Evolutionary conservation across 2,888 invertebrate species (phyloP), one percentile per base, ranked within the genome.

Genomic region (Protophormia terraenovae): DNA sequence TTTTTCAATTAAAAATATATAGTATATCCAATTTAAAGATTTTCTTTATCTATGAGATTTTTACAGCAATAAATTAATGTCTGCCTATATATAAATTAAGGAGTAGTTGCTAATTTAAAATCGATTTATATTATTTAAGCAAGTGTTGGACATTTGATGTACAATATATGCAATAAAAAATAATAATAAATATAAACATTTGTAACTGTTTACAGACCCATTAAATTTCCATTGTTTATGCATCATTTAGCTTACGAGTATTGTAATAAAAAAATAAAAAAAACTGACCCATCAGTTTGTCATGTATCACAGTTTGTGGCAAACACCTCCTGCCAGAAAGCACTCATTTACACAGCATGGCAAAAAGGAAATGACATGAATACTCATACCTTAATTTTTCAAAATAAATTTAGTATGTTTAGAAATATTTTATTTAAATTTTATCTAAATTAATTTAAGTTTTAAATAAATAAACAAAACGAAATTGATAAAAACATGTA

Each of bases 291-390:
- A 35, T 35, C 53, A 38, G 35, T 38, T 38, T 35, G 24, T 69
- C 19, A 50, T 69, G 50, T 69, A 14, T 55, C 55, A 71, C 69
- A 55, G 69, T 71, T 71, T 71, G 69, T 53, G 69, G 38, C 27
- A 38, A 38, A 38, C 7, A 38, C 16, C 53, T 53, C 24, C 55
- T 71, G 69, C 53, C 50, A 50, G 35, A 35, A 71, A 55, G n/a
- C 38, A 38, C 38, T 71, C 6, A 55, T 32, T 22, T 16, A 22
- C 53, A 29, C 38, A 71, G 35, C 53, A 55, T 53, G 69, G 3
- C 8, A 45, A 27, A 24, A 32, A n/a, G 69, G 35, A 69, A 53
- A 53, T 50, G 19, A 50, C 50, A 32, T 66, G 32, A 19, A 22
- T 50, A 24, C 22, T 50, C 12, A 4, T 50, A 41, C 41, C n/a